These are phyloP conservation scores for Pelecanus crispus DNA, from an alignment of 2,113 vertebrate species.

Conservation along the genomic window DNA sequence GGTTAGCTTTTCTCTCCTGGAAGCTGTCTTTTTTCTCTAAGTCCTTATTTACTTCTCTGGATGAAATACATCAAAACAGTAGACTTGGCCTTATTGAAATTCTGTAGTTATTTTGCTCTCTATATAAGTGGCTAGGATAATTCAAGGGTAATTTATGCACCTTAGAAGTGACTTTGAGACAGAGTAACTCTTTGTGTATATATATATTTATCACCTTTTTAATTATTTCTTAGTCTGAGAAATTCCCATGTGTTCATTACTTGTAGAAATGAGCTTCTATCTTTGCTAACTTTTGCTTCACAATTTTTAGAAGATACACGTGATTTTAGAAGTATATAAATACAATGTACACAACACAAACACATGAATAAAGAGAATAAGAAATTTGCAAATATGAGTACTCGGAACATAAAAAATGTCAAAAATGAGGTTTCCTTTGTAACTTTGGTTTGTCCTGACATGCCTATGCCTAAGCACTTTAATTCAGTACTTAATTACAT, in stretches of 20 bases:
- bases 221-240: background rate
- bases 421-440: background rate
- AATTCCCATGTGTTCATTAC: background rate
- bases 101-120: conserved; percentile 17
- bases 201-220: background rate
- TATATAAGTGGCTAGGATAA: background rate
- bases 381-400: background rate
- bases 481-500: background rate
- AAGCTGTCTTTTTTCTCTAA: background rate
- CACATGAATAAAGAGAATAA: background rate
- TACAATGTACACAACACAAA: background rate
- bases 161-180: background rate
- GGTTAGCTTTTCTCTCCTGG: background rate
- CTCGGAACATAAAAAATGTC: background rate
- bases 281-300: background rate
- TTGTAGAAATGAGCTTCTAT: background rate
- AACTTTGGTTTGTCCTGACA: background rate
- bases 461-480: background rate
- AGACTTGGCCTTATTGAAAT: background rate
- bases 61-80: background rate
- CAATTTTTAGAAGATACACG: background rate
- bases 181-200: background rate
- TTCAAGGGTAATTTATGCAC: conserved; percentile 23
- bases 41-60: background rate
- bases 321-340: background rate